These are phyloP conservation scores for Mongoloraphidia duomilia DNA, from an alignment of 2,888 invertebrate species.

Conservation along the genomic window DNA sequence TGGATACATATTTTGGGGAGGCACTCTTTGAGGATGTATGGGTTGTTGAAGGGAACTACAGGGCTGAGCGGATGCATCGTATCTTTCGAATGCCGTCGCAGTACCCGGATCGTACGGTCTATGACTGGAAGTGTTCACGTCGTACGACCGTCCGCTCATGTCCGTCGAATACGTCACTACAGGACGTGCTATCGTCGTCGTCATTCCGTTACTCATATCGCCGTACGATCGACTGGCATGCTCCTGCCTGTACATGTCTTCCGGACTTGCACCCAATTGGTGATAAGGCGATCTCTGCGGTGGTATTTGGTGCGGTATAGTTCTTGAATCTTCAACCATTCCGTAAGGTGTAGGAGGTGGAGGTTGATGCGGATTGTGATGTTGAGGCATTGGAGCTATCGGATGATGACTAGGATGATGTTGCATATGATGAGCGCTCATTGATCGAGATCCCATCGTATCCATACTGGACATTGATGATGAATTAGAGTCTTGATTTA, in stretches of 20 bases:
- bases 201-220: conserved; percentile 46
- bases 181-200: conserved; percentile 35
- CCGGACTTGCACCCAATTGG: conserved; percentile 28
- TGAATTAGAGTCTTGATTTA: conserved; percentile 56
- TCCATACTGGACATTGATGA: conserved; percentile 59
- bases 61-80: conserved; percentile 36
- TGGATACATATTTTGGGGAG: conserved; percentile 44
- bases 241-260: conserved; percentile 32
- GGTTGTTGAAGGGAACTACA: conserved; percentile 32
- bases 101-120: conserved; percentile 44
- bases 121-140: conserved; percentile 36
- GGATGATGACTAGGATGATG: conserved; percentile 30
- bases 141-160: conserved; percentile 32
- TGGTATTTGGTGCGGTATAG: conserved; percentile 42
- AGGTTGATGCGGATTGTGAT: conserved; percentile 36
- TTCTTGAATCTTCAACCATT: conserved; percentile 30
- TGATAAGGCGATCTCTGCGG: conserved; percentile 55
- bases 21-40: conserved; percentile 30
- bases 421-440: conserved; percentile 30
- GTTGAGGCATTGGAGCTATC: conserved; percentile 26
- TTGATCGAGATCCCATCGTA: conserved; percentile 32
- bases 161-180: conserved; percentile 43
- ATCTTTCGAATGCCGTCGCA: conserved; percentile 45
- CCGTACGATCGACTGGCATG: conserved; percentile 37
- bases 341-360: conserved; percentile 36